These are phyloP conservation scores for Malacoraja senta DNA, from an alignment of 2,797 vertebrate genomes.

Conservation along the genomic window DNA sequence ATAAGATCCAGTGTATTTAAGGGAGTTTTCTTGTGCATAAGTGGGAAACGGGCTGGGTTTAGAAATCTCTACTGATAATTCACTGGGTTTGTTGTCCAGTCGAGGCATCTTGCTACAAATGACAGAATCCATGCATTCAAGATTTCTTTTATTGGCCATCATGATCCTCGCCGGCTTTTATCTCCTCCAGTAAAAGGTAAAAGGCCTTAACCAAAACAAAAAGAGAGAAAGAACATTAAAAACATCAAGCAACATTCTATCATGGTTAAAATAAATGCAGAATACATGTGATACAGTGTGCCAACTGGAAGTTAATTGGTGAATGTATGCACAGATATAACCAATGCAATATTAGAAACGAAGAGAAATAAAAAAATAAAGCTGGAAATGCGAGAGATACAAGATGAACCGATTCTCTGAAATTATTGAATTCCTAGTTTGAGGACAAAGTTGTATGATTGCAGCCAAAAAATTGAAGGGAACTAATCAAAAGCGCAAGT, in stretches of 20 bases:
- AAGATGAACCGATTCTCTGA: no score
- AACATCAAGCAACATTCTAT: not conserved
- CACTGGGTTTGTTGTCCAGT: slow-evolving; percentile 49
- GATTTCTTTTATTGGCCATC: slow-evolving; percentile 67
- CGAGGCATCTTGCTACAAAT: slow-evolving; percentile 66
- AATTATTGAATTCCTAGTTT: no score
- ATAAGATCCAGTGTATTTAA: slow-evolving; percentile 66
- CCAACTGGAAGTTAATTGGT: not conserved
- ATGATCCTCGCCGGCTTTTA: not conserved
- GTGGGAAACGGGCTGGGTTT: slow-evolving; percentile 50
- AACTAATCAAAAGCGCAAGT: not conserved
- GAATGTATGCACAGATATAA: not conserved
- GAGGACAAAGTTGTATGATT: no score
- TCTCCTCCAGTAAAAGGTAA: not conserved
- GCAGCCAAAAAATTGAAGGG: not conserved
- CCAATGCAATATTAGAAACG: no score
- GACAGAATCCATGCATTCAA: slow-evolving; percentile 55
- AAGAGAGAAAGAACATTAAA: not conserved
- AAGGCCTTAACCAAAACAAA: slow-evolving; percentile 1
- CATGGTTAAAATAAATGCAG: not conserved
- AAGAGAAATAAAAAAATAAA: no score
- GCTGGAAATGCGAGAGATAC: no score
- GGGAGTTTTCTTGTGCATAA: slow-evolving; percentile 50
- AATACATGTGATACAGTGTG: not conserved
- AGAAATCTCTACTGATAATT: slow-evolving; percentile 49